A percentile compares a stretch with the other conserved stretches of the same genome.
phyloP scores from a whole-genome alignment of 2,797 vertebrate species.

The Austrolebias charrua region DNA sequence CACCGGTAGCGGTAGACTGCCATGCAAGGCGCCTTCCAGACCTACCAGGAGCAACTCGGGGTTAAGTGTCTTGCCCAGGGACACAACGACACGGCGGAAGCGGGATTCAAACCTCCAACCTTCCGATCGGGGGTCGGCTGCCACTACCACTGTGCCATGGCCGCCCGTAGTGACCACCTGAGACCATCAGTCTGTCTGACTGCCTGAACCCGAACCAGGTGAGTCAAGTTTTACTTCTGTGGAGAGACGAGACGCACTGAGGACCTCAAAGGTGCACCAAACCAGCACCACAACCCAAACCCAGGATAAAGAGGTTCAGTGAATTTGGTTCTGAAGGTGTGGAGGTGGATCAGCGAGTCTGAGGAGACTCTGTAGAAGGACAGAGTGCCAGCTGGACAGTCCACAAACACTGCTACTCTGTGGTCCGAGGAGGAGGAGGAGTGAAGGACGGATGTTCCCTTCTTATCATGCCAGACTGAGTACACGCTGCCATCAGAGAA shows the following conservation, averaged over 20 bases:
- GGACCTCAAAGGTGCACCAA: neutral
- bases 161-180: too few species aligned
- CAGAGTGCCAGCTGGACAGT: constrained; percentile 5
- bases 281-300: constrained; percentile 30
- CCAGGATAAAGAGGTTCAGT: constrained; percentile 25
- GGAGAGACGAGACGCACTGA: constrained; percentile 1
- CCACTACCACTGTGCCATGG: too few species aligned
- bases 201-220: neutral
- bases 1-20: too few species aligned
- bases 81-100: too few species aligned
- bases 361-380: constrained; percentile 28
- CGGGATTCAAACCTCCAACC: too few species aligned
- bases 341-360: constrained; percentile 20
- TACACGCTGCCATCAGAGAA: constrained; percentile 4
- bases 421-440: neutral
- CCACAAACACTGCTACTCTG: constrained; percentile 16
- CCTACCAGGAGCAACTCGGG: too few species aligned
- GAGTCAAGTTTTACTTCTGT: neutral
- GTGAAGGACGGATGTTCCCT: constrained; percentile 8
- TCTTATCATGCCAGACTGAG: constrained; percentile 16
- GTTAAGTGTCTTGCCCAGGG: too few species aligned
- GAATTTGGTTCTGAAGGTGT: constrained; percentile 30
- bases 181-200: too few species aligned
- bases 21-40: too few species aligned
- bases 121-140: too few species aligned